Percentiles rank a stretch among this genome's conserved stretches.
Conservation (phyloP, 1,140 invertebrate species). For the Dinoponera quadriceps region DNA sequence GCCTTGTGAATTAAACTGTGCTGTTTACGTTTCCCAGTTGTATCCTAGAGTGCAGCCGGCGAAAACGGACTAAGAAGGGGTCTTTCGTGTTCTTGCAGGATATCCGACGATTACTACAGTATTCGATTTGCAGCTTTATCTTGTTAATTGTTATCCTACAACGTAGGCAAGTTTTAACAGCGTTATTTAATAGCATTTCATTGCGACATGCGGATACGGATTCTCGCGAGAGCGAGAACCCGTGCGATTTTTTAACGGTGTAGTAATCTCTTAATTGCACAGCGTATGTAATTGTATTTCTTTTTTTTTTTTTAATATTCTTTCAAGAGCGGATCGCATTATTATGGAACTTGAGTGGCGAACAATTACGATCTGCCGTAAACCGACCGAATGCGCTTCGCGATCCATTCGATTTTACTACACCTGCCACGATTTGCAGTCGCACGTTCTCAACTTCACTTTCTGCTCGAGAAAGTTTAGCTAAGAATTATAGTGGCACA, state of each 20-base stretch:
- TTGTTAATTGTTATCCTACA: slow-evolving; percentile 80
- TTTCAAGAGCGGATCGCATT: slow-evolving; percentile 49
- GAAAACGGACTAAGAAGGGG: slow-evolving; percentile 84
- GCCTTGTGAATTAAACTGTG: background rate
- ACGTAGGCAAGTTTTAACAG: slow-evolving; percentile 75
- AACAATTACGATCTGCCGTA: background rate
- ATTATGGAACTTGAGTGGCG: slow-evolving; percentile 24
- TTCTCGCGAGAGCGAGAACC: slow-evolving; percentile 50
- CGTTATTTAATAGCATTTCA: slow-evolving; percentile 77
- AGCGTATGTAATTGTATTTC: slow-evolving; percentile 26
- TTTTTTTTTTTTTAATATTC: slow-evolving; percentile 34
- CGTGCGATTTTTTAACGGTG: slow-evolving; percentile 62
- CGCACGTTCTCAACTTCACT: slow-evolving; percentile 24
- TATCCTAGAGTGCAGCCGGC: slow-evolving; percentile 88
- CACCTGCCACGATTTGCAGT: slow-evolving; percentile 13
- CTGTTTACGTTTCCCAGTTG: slow-evolving; percentile 85
- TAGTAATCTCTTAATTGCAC: slow-evolving; percentile 44
- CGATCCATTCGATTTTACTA: slow-evolving; percentile 1
- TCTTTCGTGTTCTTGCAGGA: slow-evolving; percentile 60
- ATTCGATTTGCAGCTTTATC: slow-evolving; percentile 85
- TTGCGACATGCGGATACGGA: slow-evolving; percentile 56
- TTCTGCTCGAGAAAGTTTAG: slow-evolving; percentile 42
- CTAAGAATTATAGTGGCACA: slow-evolving; percentile 35
- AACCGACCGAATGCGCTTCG: slow-evolving; percentile 15
- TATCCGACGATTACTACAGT: slow-evolving; percentile 83